Evolutionary conservation across 2,797 vertebrate species (phyloP).

Genomic region (Clarias pachynema): DNA sequence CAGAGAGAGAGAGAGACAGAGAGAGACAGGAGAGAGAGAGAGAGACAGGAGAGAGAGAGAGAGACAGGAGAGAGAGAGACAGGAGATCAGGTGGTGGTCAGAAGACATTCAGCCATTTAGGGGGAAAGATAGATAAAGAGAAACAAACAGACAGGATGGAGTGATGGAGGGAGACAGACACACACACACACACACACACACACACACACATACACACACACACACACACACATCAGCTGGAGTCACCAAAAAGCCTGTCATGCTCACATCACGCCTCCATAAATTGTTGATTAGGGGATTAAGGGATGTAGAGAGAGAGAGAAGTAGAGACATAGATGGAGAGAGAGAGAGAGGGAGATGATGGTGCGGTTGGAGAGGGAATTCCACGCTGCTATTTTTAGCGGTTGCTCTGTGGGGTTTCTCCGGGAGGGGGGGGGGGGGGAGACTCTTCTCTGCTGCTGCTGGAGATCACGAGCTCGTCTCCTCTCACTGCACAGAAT

Average conservation of each 20-base stretch:
- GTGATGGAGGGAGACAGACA: neutral
- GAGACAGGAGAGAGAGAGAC: neutral
- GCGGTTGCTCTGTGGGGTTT: neutral
- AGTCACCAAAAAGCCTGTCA: slow-evolving; percentile 10
- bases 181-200: slow-evolving; percentile 16
- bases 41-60: neutral
- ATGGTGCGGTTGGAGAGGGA: neutral
- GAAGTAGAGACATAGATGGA: neutral
- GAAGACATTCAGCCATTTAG: neutral
- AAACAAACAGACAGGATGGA: neutral
- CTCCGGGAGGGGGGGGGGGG: neutral
- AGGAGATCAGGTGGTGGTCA: no score
- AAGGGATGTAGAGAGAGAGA: neutral
- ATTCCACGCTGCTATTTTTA: slow-evolving; percentile 25
- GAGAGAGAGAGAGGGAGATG: neutral
- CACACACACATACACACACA: slow-evolving; percentile 15
- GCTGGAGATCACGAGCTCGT: neutral
- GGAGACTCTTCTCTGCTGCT: neutral
- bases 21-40: neutral
- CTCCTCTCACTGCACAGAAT: neutral
- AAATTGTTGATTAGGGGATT: neutral
- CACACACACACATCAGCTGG: neutral
- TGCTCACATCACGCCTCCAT: neutral
- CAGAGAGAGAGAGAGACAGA: neutral
- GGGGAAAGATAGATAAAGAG: neutral